Conservation (phyloP, 2,797 vertebrate genomes). For the Phrynocephalus forsythii region DNA sequence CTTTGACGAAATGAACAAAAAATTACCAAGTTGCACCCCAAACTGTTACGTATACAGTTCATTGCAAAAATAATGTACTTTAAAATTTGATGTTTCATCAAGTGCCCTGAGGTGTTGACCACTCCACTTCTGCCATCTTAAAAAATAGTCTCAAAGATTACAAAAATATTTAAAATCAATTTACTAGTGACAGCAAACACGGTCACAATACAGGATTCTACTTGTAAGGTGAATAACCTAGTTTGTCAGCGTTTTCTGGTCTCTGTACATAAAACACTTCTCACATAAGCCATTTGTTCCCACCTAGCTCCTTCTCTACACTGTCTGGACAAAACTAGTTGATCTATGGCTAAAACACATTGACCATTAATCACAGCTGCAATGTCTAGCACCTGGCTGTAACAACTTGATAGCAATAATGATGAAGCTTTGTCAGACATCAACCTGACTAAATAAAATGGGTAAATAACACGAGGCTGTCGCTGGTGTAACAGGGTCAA, state of each 20-base stretch:
- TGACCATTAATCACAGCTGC: not conserved
- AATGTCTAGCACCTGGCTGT: not conserved
- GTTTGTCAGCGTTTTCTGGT: not conserved
- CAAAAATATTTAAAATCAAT: not conserved
- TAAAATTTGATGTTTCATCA: not conserved
- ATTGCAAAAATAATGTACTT: too few relatives aligned
- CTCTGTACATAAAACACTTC: not conserved
- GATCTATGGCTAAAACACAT: not conserved
- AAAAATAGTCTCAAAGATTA: not conserved
- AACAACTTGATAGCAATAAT: not conserved
- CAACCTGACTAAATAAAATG: not conserved
- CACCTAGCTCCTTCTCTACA: not conserved
- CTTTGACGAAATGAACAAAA: not conserved
- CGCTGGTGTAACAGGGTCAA: not conserved
- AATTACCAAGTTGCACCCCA: not conserved
- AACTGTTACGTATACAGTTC: not conserved
- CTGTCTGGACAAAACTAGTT: not conserved
- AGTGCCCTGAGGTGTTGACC: not conserved
- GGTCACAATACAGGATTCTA: not conserved
- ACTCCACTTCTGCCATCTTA: not conserved
- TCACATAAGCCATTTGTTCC: too few relatives aligned
- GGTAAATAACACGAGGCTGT: not conserved
- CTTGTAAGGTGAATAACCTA: not conserved
- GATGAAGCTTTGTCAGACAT: not conserved
- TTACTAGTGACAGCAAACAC: not conserved